Conservation (phyloP, 2,113 vertebrate genomes). For the Loxodonta africana region DNA sequence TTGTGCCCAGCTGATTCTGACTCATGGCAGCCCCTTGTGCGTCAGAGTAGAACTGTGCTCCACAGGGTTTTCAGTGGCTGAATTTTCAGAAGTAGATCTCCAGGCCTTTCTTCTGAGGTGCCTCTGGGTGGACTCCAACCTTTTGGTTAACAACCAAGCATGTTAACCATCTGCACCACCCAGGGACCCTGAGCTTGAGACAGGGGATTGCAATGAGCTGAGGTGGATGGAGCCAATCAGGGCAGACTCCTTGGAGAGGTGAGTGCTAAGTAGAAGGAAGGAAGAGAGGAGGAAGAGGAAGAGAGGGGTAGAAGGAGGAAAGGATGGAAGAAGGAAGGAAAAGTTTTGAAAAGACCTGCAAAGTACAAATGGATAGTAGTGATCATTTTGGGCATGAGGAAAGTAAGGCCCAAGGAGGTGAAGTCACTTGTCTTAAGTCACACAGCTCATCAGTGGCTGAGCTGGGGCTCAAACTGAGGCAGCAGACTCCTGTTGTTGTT, state of each 20-base stretch:
- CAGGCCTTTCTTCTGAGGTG: background rate
- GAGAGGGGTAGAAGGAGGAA: background rate
- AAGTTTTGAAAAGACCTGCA: fast-evolving
- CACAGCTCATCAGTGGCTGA: background rate
- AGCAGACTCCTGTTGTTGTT: background rate
- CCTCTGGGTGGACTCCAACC: background rate
- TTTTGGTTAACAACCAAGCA: background rate
- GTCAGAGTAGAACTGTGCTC: background rate
- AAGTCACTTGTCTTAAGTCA: background rate
- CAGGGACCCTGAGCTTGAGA: too few species aligned
- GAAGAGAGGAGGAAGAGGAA: background rate
- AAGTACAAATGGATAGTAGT: too few species aligned
- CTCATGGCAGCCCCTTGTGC: background rate
- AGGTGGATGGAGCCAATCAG: background rate
- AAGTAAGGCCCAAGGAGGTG: background rate
- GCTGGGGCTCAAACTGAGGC: background rate
- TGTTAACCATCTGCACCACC: background rate
- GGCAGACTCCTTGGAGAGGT: background rate
- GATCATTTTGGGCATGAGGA: background rate
- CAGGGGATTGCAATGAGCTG: fast-evolving
- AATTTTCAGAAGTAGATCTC: background rate
- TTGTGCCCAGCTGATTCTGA: background rate
- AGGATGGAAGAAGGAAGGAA: background rate
- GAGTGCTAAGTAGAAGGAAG: background rate
- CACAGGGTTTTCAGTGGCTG: background rate